Conservation (phyloP, 2,888 invertebrate species). For the Morpho deidamia region DNA sequence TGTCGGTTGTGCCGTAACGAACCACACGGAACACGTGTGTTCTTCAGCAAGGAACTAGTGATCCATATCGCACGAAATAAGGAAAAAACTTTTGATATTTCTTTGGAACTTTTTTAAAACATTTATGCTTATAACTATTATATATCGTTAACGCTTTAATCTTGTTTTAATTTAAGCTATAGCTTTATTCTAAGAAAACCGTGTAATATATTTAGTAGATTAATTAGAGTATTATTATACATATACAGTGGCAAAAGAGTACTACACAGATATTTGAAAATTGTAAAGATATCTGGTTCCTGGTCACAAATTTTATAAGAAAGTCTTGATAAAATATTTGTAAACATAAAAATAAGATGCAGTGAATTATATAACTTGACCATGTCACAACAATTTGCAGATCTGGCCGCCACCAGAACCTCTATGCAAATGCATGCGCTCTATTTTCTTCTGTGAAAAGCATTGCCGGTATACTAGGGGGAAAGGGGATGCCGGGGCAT, state of each 20-base stretch:
- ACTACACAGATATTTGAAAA: no score
- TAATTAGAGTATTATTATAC: no score
- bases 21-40: constrained; percentile 41
- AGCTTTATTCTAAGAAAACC: no score
- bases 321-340: no score
- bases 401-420: constrained; percentile 63
- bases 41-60: constrained; percentile 30
- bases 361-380: constrained; percentile 10
- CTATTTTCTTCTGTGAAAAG: constrained; percentile 58
- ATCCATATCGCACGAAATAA: constrained; percentile 19
- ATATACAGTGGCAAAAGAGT: no score
- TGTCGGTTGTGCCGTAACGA: constrained; percentile 50
- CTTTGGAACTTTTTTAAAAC: neutral
- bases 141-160: no score
- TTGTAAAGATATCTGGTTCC: no score
- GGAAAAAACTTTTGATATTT: no score
- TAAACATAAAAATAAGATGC: no score
- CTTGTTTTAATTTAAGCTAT: no score
- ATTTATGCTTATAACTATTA: neutral
- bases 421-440: constrained; percentile 72
- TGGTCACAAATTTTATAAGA: no score
- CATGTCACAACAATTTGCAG: constrained; percentile 75
- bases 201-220: no score
- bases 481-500: constrained; percentile 35
- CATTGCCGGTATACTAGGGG: constrained; percentile 22